A percentile compares a stretch with the other conserved stretches of the same genome.
These are phyloP conservation scores for Manis crassicaudata DNA, from an alignment of 2,797 vertebrate genomes.

Conservation along the genomic window DNA sequence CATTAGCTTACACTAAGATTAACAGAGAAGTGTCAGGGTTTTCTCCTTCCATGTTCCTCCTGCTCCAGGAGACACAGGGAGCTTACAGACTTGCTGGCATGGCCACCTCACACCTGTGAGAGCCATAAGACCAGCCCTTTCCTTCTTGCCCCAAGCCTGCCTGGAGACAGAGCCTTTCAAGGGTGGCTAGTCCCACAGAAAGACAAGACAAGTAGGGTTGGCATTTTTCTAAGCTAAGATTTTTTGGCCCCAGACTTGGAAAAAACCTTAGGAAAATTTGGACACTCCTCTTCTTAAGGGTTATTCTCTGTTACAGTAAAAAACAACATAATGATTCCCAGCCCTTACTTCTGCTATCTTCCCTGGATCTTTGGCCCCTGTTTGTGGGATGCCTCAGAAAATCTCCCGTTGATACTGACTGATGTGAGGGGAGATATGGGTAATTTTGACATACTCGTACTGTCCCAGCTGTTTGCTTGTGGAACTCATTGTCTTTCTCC, in stretches of 20 bases:
- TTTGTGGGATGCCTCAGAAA: accelerated
- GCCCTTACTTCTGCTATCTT: background rate
- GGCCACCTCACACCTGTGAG: background rate
- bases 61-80: background rate
- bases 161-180: background rate
- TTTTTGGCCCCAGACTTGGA: background rate
- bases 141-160: background rate
- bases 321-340: background rate
- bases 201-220: background rate
- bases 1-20: background rate
- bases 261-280: background rate
- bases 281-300: background rate
- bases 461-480: background rate
- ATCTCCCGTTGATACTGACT: background rate
- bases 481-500: background rate
- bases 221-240: background rate
- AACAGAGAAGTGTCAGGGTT: background rate
- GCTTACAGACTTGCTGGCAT: background rate
- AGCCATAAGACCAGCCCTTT: background rate
- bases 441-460: background rate
- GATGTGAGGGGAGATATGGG: background rate
- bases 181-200: background rate
- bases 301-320: conserved; percentile 3
- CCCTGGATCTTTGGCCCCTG: accelerated
- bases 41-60: background rate